Evolutionary conservation across 23 tunicate genomes (phyloP), one percentile per base, ranked within the genome.

Genomic region (Corella eumyota): DNA sequence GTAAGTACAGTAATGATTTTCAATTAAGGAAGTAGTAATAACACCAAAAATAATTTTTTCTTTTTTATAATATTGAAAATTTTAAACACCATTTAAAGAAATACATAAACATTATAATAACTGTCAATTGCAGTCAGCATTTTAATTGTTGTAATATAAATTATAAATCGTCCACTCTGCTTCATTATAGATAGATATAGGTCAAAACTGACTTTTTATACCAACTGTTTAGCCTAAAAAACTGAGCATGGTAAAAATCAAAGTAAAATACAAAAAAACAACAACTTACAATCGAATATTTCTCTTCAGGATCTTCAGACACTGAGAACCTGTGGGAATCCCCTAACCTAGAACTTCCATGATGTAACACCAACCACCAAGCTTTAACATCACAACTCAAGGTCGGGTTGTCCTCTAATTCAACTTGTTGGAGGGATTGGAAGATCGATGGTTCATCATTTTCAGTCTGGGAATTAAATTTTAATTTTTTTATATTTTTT

Each of bases 301-400:
- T 64, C 25, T 70, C 78, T 31, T 86, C 74, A 9, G 85, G 79
- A 61, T 77, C 95, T 35, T 86, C 85, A 1, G 67, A 50, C 59
- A 64, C 28, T 1, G 85, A 76, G 44, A 77, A 86, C 3, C 95
- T 64, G 52, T 86, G 95, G 15, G 85, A 77, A 50, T 77, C 95
- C 0, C 81, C 74, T 6, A 85, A 53, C 21, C 87, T 36, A 35
- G 84, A 62, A 40, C 85, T 77, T 24, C 87, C 87, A 34, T 85
- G 85, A 65, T 88, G 96, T 30, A 88, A 49, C 20, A 78, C 88
- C 60, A 73, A 25, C 96, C 96, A 88, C 87, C 81, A 73, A 0
- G 71, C 53, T 21, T 78, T 50, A 6, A 64, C 47, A 0, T 77
- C 34, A n/a, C 78, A 58, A 1, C 46, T 52, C 9, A 81, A 67